Evolutionary conservation across 2,113 vertebrate genomes (phyloP), one percentile per base, ranked within the genome.

Genomic region (Pelecanoides urinatrix): DNA sequence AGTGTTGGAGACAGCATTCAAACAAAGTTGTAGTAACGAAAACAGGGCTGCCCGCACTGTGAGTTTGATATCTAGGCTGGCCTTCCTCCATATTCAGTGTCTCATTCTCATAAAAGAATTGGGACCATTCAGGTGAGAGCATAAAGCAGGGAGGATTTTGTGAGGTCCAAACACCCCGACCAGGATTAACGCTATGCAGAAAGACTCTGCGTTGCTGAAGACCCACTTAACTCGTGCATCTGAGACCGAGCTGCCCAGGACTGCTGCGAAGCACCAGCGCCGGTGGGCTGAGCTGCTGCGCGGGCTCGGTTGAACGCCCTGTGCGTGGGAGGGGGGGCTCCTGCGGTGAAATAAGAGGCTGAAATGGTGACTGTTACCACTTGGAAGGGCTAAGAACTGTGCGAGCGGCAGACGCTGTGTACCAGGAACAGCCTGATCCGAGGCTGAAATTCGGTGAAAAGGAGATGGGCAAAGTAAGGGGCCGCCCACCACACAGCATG

Each of bases 361-460:
- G 4, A 66, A 77, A 14, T 2, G 0, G 13, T 30, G 45, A 32
- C 6, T 22, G 36, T 26, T 20, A 7, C 3, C 61, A 6, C 56
- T 22, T 2, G 3, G 63, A 53, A 61, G 18, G 75, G 22, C 30
- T 50, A 38, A 53, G 65, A 59, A 18, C 32, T 5, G 1, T 9
- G 58, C 18, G 55, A 85, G 40, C 0, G 0, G n/a, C 16, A 13
- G 44, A 42, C 14, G 22, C 47, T 58, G 15, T 0, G 0, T 6
- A 4, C 23, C 47, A 38, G 55, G 34, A 73, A 38, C 4, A 53
- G 50, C 36, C 79, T 21, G 9, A 58, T 11, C 70, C 1, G 2
- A 47, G 55, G 81, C 36, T 56, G 84, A 34, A 70, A 16, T 27
- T 49, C 1, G 1, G 40, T n/a, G 67, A 10, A 30, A n/a, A 32